Evolutionary conservation across 2,113 vertebrate genomes (phyloP), one percentile per base, ranked within the genome.

Genomic region (Steatornis caripensis): DNA sequence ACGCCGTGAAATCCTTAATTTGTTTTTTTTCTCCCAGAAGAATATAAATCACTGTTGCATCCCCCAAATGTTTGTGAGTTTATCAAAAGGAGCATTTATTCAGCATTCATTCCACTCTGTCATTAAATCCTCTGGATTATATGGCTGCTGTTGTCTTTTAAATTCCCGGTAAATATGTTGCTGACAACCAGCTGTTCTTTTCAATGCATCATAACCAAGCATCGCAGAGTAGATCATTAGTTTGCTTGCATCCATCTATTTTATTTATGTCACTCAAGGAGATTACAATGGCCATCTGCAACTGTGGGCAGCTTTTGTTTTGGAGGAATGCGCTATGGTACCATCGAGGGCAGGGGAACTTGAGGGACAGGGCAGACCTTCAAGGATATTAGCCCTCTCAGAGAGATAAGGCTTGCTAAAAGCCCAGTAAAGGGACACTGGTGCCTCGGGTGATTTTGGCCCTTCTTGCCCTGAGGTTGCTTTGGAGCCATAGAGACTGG

Each of bases 141-240:
- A 46, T 87, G 86, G 62, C 65, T 96, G 84, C 45, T 94, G 61
- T 79, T 97, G 87, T 94, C 95, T 96, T 87, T 95, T 97, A 93
- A 95, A 97, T 82, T 95, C 85, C 92, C 81, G 88, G 78, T 92
- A 96, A 96, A 97, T 93, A 96, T 39, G 84, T 91, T 92, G 66
- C 77, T 90, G 85, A 97, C 83, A 96, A 26, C 74, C 95, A 98
- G 97, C 94, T 97, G 95, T 90, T 97, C 80, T 77, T 97, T 90
- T 94, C 92, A 93, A 34, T 72, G 71, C 70, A 75, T 75, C 75
- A 79, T 60, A 91, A 77, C 81, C 64, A 72, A 95, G 79, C 23
- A 5, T 64, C 78, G 93, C 91, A 51, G 79, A 87, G 85, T 48
- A 86, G 46, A 70, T 93, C 76, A 89, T 95, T 89, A 89, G 43